A percentile compares a stretch with the other conserved stretches of the same genome.
Conservation (phyloP, 1,140 invertebrate genomes). For the Tigriopus japonicus region DNA sequence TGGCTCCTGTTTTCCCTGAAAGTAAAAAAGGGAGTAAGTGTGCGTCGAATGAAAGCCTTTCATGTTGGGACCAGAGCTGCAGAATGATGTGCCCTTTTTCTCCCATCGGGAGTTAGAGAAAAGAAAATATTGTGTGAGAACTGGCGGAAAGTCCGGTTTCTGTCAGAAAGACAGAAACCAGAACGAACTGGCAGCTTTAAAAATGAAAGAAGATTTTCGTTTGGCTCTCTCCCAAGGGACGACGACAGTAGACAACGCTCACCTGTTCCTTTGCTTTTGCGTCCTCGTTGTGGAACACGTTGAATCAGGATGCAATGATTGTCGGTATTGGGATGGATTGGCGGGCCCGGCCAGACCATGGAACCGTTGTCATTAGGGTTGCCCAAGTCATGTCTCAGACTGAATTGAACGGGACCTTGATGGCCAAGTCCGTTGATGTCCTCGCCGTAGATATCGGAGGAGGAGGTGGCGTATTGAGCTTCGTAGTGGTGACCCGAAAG, state of each 20-base stretch:
- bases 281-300: neutral
- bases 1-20: conserved; percentile 10
- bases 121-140: neutral
- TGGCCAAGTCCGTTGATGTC: too few species aligned
- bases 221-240: too few species aligned
- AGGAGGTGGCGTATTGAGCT: too few species aligned
- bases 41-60: neutral
- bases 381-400: too few species aligned
- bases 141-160: neutral
- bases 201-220: too few species aligned
- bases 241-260: too few species aligned
- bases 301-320: neutral
- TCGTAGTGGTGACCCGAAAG: too few species aligned
- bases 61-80: neutral
- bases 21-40: neutral
- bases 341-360: neutral
- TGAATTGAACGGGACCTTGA: too few species aligned
- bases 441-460: too few species aligned
- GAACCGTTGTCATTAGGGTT: too few species aligned
- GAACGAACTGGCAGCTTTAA: too few species aligned
- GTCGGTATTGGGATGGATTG: neutral
- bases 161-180: too few species aligned
- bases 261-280: neutral
- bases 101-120: neutral
- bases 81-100: neutral